Evolutionary conservation across 2,113 vertebrate species (phyloP).

Genomic region (Nycticorax nycticorax): DNA sequence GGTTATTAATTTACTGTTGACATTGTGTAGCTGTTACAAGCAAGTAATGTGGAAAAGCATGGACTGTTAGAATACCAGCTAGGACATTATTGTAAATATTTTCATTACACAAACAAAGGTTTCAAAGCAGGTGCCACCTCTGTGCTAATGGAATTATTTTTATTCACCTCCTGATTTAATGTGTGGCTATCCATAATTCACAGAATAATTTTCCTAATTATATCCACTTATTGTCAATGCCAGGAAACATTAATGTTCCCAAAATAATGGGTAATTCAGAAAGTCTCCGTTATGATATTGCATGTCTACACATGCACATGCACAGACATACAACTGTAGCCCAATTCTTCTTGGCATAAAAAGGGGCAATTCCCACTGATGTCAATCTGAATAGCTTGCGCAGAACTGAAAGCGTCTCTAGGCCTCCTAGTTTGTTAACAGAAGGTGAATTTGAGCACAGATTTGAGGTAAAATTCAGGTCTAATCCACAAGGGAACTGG

Average conservation of each 20-base stretch:
- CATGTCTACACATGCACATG: background rate
- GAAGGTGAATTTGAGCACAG: background rate
- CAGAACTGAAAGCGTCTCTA: background rate
- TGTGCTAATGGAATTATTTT: background rate
- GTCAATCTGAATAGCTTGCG: background rate
- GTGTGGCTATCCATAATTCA: background rate
- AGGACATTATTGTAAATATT: background rate
- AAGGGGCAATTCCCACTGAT: background rate
- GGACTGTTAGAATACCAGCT: background rate
- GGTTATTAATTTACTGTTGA: background rate
- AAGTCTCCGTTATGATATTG: background rate
- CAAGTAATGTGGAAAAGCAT: background rate
- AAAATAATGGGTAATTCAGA: background rate
- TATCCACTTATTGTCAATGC: background rate
- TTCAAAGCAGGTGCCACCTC: conserved; percentile 8
- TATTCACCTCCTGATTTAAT: background rate
- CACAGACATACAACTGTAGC: background rate
- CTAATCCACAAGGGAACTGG: background rate
- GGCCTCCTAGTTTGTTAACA: background rate
- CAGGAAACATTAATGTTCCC: background rate
- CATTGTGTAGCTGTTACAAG: background rate
- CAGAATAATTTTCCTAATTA: conserved; percentile 4
- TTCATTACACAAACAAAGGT: background rate
- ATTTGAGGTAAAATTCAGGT: background rate
- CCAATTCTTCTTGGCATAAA: background rate